These are phyloP conservation scores for Thinocorus orbignyianus DNA, from an alignment of 2,113 vertebrate species.

Conservation along the genomic window DNA sequence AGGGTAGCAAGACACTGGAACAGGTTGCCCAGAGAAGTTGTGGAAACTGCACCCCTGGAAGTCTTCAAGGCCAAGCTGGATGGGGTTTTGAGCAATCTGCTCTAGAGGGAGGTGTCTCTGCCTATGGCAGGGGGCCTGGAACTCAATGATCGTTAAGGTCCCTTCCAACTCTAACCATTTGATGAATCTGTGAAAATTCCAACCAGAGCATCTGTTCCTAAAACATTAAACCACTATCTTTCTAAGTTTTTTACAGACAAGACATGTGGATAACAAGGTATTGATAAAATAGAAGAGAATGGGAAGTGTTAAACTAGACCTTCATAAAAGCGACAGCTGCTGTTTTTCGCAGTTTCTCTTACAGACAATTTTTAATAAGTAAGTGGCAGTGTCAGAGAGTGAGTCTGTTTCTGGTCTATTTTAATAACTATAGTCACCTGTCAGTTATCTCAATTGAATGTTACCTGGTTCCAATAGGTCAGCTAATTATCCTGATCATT, in stretches of 20 bases:
- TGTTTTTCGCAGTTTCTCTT: neutral
- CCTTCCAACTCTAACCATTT: no score
- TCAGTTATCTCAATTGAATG: conserved; percentile 55
- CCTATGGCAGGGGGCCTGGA: no score
- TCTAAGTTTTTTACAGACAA: neutral
- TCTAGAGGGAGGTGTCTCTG: no score
- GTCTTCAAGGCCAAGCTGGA: no score
- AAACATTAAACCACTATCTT: neutral
- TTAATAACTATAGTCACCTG: conserved; percentile 40
- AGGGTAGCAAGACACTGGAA: no score
- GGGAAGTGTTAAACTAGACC: neutral
- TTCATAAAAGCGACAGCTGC: neutral
- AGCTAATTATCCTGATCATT: conserved; percentile 66
- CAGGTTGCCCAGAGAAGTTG: no score
- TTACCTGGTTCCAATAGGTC: conserved; percentile 38
- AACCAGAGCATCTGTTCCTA: neutral
- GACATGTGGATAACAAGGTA: neutral
- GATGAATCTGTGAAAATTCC: neutral
- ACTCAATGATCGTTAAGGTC: no score
- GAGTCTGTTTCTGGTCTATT: neutral
- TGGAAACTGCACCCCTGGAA: no score
- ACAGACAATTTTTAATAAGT: neutral
- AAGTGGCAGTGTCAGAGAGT: neutral
- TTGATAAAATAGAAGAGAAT: neutral
- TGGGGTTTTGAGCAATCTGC: no score